Percentiles rank a stretch among this genome's conserved stretches.
phyloP scores from a whole-genome alignment of 1,140 invertebrate species.

The Apis cerana region DNA sequence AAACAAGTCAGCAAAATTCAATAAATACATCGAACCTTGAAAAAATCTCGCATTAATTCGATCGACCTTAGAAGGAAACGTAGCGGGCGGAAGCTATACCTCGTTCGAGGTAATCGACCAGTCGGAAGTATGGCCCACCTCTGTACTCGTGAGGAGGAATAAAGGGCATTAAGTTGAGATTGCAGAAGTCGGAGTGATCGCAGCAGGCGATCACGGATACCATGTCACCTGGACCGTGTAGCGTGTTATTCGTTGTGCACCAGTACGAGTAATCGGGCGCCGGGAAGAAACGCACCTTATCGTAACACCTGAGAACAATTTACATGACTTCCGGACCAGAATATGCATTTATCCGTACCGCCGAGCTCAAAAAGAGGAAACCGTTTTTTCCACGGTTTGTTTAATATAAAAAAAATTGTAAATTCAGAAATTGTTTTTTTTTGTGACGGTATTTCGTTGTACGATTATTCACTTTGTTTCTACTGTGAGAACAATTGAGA shows the following conservation, averaged over 20 bases:
- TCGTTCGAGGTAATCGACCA: conserved; percentile 71
- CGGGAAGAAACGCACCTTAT: conserved; percentile 81
- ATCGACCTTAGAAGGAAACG: conserved; percentile 6
- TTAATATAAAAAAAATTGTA: too few species aligned
- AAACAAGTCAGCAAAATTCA: too few species aligned
- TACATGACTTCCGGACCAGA: conserved; percentile 52
- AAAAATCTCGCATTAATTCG: too few species aligned
- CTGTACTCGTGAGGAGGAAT: conserved; percentile 69
- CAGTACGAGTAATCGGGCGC: conserved; percentile 78
- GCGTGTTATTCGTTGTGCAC: conserved; percentile 76
- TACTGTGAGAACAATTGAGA: too few species aligned
- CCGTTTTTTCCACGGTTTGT: too few species aligned
- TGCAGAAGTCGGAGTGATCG: conserved; percentile 83
- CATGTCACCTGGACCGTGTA: conserved; percentile 71
- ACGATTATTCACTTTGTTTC: too few species aligned
- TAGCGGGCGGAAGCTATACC: conserved; percentile 63
- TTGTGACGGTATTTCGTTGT: neutral
- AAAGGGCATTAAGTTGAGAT: conserved; percentile 80
- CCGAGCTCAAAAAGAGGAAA: neutral
- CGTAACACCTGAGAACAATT: conserved; percentile 81
- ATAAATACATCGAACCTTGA: neutral
- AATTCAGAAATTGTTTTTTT: too few species aligned
- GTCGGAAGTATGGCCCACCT: conserved; percentile 68
- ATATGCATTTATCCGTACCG: conserved; percentile 2
- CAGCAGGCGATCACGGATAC: conserved; percentile 82